These are phyloP conservation scores for Sus scrofa DNA, from an alignment of 2,113 vertebrate species.

Conservation along the genomic window DNA sequence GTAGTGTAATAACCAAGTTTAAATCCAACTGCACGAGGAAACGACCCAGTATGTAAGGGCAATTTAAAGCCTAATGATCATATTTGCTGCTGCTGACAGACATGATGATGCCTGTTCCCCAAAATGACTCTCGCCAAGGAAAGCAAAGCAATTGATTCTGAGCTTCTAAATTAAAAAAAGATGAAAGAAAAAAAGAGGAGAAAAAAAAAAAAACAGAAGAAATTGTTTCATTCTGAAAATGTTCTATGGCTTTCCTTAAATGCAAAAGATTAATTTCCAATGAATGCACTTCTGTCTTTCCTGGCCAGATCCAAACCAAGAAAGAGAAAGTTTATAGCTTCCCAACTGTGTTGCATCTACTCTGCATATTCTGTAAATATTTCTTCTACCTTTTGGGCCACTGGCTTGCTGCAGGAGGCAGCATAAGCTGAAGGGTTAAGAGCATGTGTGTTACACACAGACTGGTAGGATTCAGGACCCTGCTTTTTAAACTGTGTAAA, in stretches of 20 bases:
- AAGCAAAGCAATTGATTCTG: conserved; percentile 48
- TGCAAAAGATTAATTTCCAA: conserved; percentile 9
- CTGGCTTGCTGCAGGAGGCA: background rate
- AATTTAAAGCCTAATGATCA: conserved; percentile 78
- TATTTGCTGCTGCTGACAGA: conserved; percentile 53
- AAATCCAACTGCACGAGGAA: conserved; percentile 66
- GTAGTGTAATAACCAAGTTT: conserved; percentile 72
- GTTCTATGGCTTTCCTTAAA: background rate
- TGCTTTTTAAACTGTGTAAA: conserved; percentile 12
- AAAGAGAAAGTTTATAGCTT: background rate
- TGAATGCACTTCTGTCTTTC: background rate
- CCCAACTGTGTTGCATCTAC: background rate
- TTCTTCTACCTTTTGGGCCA: background rate
- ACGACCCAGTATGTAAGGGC: conserved; percentile 55
- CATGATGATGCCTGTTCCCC: conserved; percentile 13
- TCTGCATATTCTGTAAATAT: background rate
- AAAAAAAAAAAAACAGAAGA: background rate
- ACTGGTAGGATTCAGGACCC: background rate
- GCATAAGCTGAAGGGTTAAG: background rate
- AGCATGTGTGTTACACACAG: background rate
- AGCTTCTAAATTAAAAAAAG: background rate
- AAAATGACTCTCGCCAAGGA: conserved; percentile 47
- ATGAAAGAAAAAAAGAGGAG: background rate
- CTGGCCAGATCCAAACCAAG: background rate
- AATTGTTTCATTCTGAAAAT: conserved; percentile 17